These are phyloP conservation scores for Equus quagga DNA, from an alignment of 2,113 vertebrate genomes.

Conservation along the genomic window DNA sequence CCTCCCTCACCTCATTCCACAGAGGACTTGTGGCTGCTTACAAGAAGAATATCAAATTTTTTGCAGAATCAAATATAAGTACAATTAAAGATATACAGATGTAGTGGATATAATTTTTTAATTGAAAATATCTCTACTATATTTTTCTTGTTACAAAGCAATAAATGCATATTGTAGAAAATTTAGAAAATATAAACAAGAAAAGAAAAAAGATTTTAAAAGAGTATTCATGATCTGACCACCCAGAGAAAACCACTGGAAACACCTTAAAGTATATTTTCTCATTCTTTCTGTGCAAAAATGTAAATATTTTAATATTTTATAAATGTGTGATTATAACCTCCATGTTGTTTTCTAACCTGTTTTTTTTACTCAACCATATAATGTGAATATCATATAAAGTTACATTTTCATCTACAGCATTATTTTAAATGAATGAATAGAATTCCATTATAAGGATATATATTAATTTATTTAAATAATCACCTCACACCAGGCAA, in stretches of 20 bases:
- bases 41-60: neutral
- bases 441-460: neutral
- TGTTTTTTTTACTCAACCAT: constrained; percentile 7
- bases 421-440: constrained; percentile 24
- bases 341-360: constrained; percentile 1
- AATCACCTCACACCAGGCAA: constrained; percentile 1
- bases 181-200: constrained; percentile 35
- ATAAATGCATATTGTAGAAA: neutral
- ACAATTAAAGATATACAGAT: neutral
- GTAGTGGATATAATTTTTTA: neutral
- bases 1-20: neutral
- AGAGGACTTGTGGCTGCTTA: neutral
- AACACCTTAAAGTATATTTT: neutral
- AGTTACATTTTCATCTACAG: neutral
- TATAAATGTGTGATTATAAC: neutral
- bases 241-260: neutral
- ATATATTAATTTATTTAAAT: constrained; percentile 48
- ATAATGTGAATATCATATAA: neutral
- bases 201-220: neutral
- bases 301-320: constrained; percentile 49
- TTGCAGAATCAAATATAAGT: neutral
- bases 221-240: neutral
- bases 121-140: neutral
- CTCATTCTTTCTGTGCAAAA: constrained; percentile 22
- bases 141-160: constrained; percentile 9